phyloP scores from a whole-genome alignment of 2,888 invertebrate genomes.

The Stenoptilia bipunctidactyla region DNA sequence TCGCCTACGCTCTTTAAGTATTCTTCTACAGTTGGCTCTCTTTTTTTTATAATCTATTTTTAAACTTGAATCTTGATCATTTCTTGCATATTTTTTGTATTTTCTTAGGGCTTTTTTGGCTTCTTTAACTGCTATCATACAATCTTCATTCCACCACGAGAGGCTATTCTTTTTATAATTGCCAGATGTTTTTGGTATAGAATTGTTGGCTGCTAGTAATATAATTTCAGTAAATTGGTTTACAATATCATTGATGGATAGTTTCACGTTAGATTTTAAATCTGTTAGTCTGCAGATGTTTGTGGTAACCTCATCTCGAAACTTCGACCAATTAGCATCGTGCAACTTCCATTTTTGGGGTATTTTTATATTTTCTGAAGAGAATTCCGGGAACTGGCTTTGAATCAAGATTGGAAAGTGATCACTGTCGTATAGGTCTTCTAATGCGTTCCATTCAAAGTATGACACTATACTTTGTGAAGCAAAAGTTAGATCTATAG shows the following conservation, averaged over 20 bases:
- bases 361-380: constrained; percentile 1
- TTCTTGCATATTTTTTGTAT: constrained; percentile 2
- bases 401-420: constrained; percentile 11
- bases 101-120: constrained; percentile 3
- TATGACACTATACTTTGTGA: constrained; percentile 13
- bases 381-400: neutral
- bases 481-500: constrained; percentile 11
- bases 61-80: neutral
- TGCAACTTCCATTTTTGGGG: constrained; percentile 6
- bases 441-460: constrained; percentile 16
- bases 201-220: neutral
- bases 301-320: constrained; percentile 3
- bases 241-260: neutral
- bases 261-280: neutral
- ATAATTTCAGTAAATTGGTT: constrained; percentile 1
- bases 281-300: constrained; percentile 2
- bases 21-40: neutral
- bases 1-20: constrained; percentile 5
- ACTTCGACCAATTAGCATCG: constrained; percentile 5
- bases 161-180: neutral
- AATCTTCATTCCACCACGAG: constrained; percentile 6
- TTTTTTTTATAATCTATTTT: neutral
- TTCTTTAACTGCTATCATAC: constrained; percentile 4
- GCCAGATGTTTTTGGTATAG: neutral
- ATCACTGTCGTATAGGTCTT: constrained; percentile 14